Evolutionary conservation across 1,140 invertebrate species (phyloP).

Genomic region (Heliconius hewitsoni): DNA sequence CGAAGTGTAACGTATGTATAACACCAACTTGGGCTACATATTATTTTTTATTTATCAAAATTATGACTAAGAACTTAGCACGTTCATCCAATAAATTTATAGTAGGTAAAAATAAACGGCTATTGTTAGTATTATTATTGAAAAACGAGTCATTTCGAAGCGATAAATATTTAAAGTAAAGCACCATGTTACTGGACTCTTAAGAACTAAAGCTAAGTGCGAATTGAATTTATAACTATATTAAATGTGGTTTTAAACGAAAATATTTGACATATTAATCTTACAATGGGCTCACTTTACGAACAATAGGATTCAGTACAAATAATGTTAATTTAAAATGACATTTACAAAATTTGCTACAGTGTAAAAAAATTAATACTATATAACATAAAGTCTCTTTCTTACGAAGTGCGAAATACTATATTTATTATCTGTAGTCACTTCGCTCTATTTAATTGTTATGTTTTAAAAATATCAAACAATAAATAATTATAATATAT

Average conservation of each 20-base stretch:
- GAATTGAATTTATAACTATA: neutral
- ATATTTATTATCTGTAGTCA: neutral
- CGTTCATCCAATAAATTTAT: neutral
- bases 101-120: neutral
- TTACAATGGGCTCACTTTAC: neutral
- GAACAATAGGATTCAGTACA: neutral
- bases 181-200: constrained; percentile 35
- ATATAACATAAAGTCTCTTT: too few relatives aligned
- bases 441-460: neutral
- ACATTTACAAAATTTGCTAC: neutral
- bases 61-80: neutral
- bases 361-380: neutral
- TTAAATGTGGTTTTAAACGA: neutral
- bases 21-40: constrained; percentile 10
- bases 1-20: neutral
- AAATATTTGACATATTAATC: neutral
- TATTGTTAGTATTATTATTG: neutral
- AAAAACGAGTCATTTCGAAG: constrained; percentile 21
- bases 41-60: neutral
- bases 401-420: neutral
- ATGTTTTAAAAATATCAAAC: constrained; percentile 6
- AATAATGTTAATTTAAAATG: neutral
- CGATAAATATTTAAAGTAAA: constrained; percentile 19
- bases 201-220: constrained; percentile 17
- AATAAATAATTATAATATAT: constrained; percentile 30